Conservation (phyloP, 2,888 invertebrate genomes). For the Dryobotodes eremita region DNA sequence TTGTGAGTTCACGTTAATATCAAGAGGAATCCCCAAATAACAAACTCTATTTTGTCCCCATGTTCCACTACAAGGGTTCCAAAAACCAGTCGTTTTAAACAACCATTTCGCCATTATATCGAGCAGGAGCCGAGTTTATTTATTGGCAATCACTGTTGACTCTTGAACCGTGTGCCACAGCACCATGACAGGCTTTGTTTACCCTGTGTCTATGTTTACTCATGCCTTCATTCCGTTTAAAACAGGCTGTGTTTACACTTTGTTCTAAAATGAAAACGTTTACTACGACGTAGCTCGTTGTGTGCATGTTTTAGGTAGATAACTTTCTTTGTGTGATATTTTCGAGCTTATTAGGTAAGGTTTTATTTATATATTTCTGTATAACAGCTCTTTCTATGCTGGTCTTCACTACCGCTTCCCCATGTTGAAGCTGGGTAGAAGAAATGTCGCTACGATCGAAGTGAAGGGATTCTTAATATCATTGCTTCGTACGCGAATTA, state of each 20-base stretch:
- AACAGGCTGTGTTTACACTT: slow-evolving; percentile 11
- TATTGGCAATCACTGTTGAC: slow-evolving; percentile 28
- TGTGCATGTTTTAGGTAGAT: not conserved
- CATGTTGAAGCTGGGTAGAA: too few species aligned
- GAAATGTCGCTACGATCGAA: too few species aligned
- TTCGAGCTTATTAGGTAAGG: not conserved
- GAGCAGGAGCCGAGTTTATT: slow-evolving; percentile 2
- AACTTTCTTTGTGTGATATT: not conserved
- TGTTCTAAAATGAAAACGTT: slow-evolving; percentile 9
- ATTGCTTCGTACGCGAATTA: too few species aligned
- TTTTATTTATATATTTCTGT: not conserved
- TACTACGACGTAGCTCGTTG: not conserved
- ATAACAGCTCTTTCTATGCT: too few species aligned
- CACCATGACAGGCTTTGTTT: slow-evolving; percentile 26
- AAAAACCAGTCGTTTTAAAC: not conserved
- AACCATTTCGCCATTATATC: not conserved
- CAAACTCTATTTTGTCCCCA: not conserved
- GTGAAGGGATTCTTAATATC: too few species aligned
- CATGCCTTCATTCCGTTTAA: slow-evolving; percentile 31
- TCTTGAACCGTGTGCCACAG: slow-evolving; percentile 1
- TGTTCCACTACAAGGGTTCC: not conserved
- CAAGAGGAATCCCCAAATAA: not conserved
- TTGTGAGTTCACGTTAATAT: not conserved
- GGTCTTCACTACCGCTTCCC: too few species aligned
- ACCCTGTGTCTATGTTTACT: slow-evolving; percentile 29